Percentiles rank a stretch among this genome's conserved stretches.
Conservation (phyloP, 2,113 vertebrate species). For the Sebastes fasciatus region DNA sequence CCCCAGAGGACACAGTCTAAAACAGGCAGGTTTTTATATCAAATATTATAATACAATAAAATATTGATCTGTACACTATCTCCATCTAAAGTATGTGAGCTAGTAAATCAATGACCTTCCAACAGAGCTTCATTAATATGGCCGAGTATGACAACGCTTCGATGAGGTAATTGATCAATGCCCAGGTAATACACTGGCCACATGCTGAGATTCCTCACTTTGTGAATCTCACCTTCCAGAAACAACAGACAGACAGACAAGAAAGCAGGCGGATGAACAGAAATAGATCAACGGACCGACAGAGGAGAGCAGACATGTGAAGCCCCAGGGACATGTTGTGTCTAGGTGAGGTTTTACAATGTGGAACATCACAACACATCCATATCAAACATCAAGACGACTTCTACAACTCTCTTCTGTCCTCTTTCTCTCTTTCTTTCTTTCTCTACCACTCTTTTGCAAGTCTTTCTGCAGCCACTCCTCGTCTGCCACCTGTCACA, state of each 20-base stretch:
- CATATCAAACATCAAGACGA: conserved; percentile 59
- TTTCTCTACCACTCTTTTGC: background rate
- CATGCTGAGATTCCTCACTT: conserved; percentile 13
- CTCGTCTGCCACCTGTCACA: conserved; percentile 41
- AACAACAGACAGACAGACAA: background rate
- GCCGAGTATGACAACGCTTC: background rate
- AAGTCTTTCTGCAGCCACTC: conserved; percentile 15
- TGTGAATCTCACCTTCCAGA: conserved; percentile 1
- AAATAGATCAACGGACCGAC: conserved; percentile 57
- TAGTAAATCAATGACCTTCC: background rate
- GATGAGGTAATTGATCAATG: conserved; percentile 13
- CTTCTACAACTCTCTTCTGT: conserved; percentile 25
- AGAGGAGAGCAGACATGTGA: conserved; percentile 49
- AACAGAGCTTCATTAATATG: background rate
- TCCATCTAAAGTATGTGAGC: background rate
- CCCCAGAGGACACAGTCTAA: background rate
- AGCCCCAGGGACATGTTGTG: conserved; percentile 42
- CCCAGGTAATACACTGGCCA: too few species aligned
- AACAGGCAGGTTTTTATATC: background rate
- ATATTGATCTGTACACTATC: background rate
- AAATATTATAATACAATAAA: background rate
- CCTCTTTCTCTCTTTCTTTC: background rate
- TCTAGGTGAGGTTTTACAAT: conserved; percentile 55
- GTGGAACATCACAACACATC: conserved; percentile 62
- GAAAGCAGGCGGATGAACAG: conserved; percentile 33